A percentile compares a stretch with the other conserved stretches of the same genome.
Conservation (phyloP, 2,797 vertebrate genomes). For the Spinus olivaceus region DNA sequence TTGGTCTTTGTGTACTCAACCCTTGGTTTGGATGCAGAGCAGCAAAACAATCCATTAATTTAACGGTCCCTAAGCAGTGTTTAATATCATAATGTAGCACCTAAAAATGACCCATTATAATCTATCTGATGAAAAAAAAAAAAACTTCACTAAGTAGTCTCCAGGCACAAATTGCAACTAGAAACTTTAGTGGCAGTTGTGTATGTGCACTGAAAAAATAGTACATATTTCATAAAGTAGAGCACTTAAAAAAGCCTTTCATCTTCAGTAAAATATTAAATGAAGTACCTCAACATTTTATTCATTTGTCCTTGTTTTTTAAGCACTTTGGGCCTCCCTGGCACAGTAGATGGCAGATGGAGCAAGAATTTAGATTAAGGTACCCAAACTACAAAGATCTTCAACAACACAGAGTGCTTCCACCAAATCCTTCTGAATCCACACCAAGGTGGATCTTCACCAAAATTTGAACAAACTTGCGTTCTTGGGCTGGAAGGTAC, state of each 20-base stretch:
- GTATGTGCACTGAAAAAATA: not conserved
- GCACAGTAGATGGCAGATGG: not conserved
- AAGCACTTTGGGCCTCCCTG: not conserved
- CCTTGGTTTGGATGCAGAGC: not conserved
- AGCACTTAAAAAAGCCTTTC: not conserved
- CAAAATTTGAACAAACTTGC: not conserved
- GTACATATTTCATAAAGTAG: not conserved
- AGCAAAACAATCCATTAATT: not conserved
- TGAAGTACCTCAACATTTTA: not conserved
- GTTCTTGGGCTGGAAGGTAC: not conserved
- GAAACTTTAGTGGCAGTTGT: not conserved
- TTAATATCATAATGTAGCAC: not conserved
- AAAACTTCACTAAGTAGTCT: not conserved
- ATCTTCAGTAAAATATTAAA: not conserved
- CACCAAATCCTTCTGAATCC: not conserved
- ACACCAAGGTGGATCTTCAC: not conserved
- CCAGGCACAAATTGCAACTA: not conserved
- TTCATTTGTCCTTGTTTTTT: constrained; percentile 1
- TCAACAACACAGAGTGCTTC: not conserved
- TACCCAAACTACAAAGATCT: not conserved
- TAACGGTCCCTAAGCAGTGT: not conserved
- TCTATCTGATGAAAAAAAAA: not conserved
- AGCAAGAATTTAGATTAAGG: not conserved
- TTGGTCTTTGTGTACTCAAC: not conserved
- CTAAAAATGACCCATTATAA: constrained; percentile 20